Percentiles rank a stretch among this genome's conserved stretches.
These are phyloP conservation scores for Leptinotarsa haldemani DNA, from an alignment of 2,888 invertebrate species.

Conservation along the genomic window DNA sequence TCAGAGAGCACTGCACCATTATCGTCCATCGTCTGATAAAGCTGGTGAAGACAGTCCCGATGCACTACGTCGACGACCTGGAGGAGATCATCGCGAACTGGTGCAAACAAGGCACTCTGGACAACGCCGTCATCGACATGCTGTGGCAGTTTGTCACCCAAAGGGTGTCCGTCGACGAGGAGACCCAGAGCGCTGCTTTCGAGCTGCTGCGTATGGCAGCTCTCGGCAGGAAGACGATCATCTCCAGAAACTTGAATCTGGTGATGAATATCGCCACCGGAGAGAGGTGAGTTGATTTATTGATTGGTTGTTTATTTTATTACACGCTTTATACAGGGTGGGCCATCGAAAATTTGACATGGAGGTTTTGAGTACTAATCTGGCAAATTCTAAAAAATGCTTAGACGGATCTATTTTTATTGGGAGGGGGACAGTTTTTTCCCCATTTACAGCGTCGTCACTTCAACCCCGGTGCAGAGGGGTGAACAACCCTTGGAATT, in stretches of 20 bases:
- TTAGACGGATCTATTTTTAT: too few species aligned
- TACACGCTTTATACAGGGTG: constrained; percentile 1
- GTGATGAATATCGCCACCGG: constrained; percentile 80
- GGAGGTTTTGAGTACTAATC: too few species aligned
- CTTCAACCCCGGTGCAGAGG: too few species aligned
- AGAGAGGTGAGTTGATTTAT: constrained; percentile 61
- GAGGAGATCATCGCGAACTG: constrained; percentile 74
- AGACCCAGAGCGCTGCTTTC: constrained; percentile 80
- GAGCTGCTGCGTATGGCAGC: constrained; percentile 84
- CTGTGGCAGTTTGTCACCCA: constrained; percentile 86
- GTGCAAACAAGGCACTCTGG: constrained; percentile 66
- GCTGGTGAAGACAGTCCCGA: constrained; percentile 69
- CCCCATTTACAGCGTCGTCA: too few species aligned
- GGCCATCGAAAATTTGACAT: too few species aligned
- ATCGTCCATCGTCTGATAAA: constrained; percentile 73
- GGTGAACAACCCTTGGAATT: too few species aligned
- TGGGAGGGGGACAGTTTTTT: too few species aligned
- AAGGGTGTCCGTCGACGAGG: constrained; percentile 75
- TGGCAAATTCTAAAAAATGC: too few species aligned
- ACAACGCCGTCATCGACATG: constrained; percentile 72
- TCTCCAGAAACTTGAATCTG: constrained; percentile 69
- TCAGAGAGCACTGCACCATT: constrained; percentile 67
- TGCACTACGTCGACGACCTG: constrained; percentile 73
- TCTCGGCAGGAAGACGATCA: constrained; percentile 57
- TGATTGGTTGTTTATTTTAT: neutral